Percentiles rank a stretch among this genome's conserved stretches.
phyloP scores from a whole-genome alignment of 2,888 invertebrate species.

The Criorhina ranunculi region DNA sequence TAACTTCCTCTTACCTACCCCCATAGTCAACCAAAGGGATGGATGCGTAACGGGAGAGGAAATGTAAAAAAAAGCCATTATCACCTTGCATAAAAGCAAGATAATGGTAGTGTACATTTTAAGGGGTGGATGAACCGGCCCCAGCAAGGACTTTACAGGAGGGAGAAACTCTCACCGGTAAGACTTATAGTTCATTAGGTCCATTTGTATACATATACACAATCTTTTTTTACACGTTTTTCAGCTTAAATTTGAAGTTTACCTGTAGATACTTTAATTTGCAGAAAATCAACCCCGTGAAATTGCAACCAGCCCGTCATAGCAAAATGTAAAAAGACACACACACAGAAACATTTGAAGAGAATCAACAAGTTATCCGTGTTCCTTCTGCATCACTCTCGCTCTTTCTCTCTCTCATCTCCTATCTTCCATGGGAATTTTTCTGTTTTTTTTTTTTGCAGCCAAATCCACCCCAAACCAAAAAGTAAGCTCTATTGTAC shows the following conservation, averaged over 20 bases:
- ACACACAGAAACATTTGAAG: constrained; percentile 26
- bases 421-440: constrained; percentile 21
- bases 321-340: background rate
- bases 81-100: constrained; percentile 53
- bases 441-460: constrained; percentile 29
- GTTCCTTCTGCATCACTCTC: constrained; percentile 63
- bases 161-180: constrained; percentile 17
- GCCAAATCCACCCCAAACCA: constrained; percentile 28
- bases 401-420: constrained; percentile 65
- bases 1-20: constrained; percentile 7
- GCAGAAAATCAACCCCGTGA: constrained; percentile 54
- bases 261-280: constrained; percentile 76
- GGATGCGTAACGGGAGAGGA: constrained; percentile 50
- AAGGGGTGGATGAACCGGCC: constrained; percentile 56
- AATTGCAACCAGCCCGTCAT: constrained; percentile 30
- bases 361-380: constrained; percentile 75
- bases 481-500: constrained; percentile 40
- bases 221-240: constrained; percentile 7
- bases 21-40: constrained; percentile 16
- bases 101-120: constrained; percentile 39
- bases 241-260: constrained; percentile 42
- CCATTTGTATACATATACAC: constrained; percentile 37
- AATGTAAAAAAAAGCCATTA: constrained; percentile 43
- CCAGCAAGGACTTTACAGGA: background rate
- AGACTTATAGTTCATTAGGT: constrained; percentile 66